Conservation (phyloP, 2,113 vertebrate species). For the Phoxinus phoxinus region DNA sequence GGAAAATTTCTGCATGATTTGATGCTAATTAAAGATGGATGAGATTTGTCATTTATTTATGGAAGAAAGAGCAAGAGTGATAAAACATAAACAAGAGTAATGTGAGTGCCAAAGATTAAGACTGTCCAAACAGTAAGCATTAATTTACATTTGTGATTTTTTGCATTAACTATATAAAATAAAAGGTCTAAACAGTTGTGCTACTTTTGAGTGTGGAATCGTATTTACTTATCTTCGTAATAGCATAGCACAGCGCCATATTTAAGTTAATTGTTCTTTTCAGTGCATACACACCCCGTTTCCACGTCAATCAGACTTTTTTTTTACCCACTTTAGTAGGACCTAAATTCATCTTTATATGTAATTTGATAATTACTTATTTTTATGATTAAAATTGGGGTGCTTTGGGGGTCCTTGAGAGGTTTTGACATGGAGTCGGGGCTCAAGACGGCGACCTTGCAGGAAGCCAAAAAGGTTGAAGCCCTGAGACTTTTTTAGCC, state of each 20-base stretch:
- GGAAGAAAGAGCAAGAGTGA: background rate
- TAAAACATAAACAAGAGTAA: slow-evolving; percentile 8
- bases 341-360: no score
- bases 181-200: background rate
- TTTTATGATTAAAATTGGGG: no score
- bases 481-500: no score
- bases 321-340: no score
- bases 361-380: no score
- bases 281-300: no score
- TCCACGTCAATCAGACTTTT: no score
- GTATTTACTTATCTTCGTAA: background rate
- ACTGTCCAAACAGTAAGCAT: background rate
- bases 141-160: background rate
- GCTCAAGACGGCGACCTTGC: no score
- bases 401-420: no score
- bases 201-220: background rate
- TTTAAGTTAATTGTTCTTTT: background rate
- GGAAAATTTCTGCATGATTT: slow-evolving; percentile 35
- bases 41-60: slow-evolving; percentile 28
- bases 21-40: slow-evolving; percentile 37
- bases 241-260: background rate
- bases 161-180: background rate
- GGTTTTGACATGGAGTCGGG: no score
- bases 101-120: background rate
- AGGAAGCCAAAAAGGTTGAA: no score